phyloP scores from a whole-genome alignment of 2,888 invertebrate species.

The Sussaba pulchella region DNA sequence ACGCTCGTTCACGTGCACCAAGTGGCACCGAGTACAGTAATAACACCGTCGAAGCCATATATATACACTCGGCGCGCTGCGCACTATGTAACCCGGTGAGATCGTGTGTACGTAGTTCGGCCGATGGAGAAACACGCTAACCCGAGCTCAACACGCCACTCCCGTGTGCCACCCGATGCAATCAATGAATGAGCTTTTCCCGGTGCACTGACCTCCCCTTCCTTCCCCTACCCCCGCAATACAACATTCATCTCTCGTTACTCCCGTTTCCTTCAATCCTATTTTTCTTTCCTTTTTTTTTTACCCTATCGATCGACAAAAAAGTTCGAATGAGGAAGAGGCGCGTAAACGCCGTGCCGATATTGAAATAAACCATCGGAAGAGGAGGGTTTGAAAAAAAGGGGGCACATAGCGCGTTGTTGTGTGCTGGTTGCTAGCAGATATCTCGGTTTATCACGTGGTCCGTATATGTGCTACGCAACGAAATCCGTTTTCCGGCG shows the following conservation, averaged over 20 bases:
- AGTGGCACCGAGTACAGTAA: conserved; percentile 56
- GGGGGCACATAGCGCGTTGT: conserved; percentile 27
- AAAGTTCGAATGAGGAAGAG: conserved; percentile 18
- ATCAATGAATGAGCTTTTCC: conserved; percentile 81
- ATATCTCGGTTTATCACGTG: conserved; percentile 27
- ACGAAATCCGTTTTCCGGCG: conserved; percentile 60
- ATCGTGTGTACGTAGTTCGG: conserved; percentile 21
- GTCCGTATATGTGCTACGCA: conserved; percentile 33
- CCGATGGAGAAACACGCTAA: conserved; percentile 55
- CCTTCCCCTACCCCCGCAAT: not conserved
- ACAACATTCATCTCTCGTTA: conserved; percentile 58
- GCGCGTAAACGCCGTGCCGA: conserved; percentile 22
- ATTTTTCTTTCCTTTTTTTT: conserved; percentile 22
- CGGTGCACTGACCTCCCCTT: conserved; percentile 57
- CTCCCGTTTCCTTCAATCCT: conserved; percentile 34
- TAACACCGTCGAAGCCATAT: conserved; percentile 19
- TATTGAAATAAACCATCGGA: conserved; percentile 24
- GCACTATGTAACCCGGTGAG: conserved; percentile 26
- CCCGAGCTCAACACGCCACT: conserved; percentile 58
- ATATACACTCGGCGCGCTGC: conserved; percentile 5
- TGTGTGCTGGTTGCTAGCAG: not conserved
- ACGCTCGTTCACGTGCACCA: conserved; percentile 61
- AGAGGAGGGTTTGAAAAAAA: not conserved
- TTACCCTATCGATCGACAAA: conserved; percentile 33
- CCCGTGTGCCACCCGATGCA: conserved; percentile 71